These are phyloP conservation scores for Cydia fagiglandana DNA, from an alignment of 1,140 invertebrate species.

Conservation along the genomic window DNA sequence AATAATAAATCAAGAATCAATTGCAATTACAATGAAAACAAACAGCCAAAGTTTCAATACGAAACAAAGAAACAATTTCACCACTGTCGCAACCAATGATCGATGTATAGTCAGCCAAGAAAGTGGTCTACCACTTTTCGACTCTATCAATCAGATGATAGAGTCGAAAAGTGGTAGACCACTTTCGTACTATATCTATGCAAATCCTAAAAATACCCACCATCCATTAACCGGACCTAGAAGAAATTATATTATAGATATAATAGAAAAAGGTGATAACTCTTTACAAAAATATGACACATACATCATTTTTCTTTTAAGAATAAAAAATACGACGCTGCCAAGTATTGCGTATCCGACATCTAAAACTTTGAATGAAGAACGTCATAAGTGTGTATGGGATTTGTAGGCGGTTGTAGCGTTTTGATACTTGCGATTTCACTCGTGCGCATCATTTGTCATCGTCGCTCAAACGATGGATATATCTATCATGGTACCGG, in stretches of 20 bases:
- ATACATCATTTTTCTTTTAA: neutral
- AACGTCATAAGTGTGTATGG: neutral
- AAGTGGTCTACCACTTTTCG: no score
- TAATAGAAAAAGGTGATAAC: neutral
- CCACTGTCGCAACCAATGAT: neutral
- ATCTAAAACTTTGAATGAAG: neutral
- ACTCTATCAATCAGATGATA: no score
- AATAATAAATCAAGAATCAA: no score
- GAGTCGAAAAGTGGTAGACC: no score
- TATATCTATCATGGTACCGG: slow-evolving; percentile 3
- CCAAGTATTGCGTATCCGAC: neutral
- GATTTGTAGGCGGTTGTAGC: neutral
- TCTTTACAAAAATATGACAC: neutral
- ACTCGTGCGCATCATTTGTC: slow-evolving; percentile 8
- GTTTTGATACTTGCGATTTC: neutral
- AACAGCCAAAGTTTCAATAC: no score
- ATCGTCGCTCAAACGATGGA: neutral
- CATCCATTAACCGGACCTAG: slow-evolving; percentile 5
- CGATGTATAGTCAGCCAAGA: neutral
- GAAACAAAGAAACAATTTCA: no score
- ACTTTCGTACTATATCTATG: slow-evolving; percentile 2
- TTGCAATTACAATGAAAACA: no score
- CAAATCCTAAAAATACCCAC: neutral
- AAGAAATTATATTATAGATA: neutral
- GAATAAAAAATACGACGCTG: neutral